These are phyloP conservation scores for Sitta carolinensis DNA, from an alignment of 2,797 vertebrate genomes.

Conservation along the genomic window DNA sequence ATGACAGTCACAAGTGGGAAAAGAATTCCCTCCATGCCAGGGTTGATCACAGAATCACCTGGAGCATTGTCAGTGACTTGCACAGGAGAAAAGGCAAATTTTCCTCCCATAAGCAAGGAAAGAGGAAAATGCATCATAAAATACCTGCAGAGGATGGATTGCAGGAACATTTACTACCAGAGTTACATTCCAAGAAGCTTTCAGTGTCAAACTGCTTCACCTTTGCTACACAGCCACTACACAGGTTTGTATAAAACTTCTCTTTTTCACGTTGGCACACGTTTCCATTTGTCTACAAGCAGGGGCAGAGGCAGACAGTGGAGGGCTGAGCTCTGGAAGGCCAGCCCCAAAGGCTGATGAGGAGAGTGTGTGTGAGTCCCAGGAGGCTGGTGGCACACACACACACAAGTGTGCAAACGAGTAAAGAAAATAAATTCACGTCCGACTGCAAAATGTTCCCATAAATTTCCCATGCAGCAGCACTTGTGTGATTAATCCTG, in stretches of 20 bases:
- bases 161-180: not conserved
- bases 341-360: not conserved
- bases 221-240: not conserved
- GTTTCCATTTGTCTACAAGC: not conserved
- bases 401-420: not conserved
- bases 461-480: not conserved
- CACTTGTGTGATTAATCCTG: not conserved
- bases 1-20: not conserved
- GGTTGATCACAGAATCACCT: not conserved
- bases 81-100: not conserved
- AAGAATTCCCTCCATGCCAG: not conserved
- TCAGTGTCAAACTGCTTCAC: not conserved
- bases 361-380: no score
- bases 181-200: not conserved
- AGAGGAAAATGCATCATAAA: not conserved
- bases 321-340: not conserved
- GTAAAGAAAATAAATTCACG: not conserved
- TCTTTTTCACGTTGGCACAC: not conserved
- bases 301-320: not conserved
- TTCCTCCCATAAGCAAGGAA: not conserved
- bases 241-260: not conserved
- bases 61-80: not conserved
- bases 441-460: not conserved
- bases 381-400: not conserved
- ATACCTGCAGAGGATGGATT: not conserved